Conservation (phyloP, 2,113 vertebrate genomes). For the Triplophysa dalaica region DNA sequence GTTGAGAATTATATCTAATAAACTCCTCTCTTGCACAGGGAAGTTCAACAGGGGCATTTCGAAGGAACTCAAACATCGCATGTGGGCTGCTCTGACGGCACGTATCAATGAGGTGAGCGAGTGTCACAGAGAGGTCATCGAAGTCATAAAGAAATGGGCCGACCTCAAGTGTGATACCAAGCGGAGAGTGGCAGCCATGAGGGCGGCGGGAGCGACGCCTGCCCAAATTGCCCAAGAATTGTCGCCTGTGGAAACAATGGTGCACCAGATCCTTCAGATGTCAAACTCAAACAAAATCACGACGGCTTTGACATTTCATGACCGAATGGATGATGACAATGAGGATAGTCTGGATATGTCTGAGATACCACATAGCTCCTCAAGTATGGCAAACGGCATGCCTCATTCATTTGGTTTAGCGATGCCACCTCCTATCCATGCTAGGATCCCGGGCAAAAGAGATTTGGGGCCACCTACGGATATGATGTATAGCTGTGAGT, state of each 20-base stretch:
- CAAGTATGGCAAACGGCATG: constrained; percentile 21
- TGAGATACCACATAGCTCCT: background rate
- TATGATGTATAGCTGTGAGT: constrained; percentile 41
- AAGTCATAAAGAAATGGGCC: constrained; percentile 80
- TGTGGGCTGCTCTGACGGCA: constrained; percentile 74
- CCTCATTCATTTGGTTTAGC: background rate
- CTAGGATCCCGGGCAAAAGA: constrained; percentile 17
- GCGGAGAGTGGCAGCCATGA: constrained; percentile 75
- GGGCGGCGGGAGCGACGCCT: constrained; percentile 61
- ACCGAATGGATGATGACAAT: constrained; percentile 29
- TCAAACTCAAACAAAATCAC: constrained; percentile 21
- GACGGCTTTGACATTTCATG: background rate
- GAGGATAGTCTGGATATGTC: constrained; percentile 27
- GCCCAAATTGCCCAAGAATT: constrained; percentile 68
- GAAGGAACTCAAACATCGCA: constrained; percentile 72
- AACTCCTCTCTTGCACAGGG: constrained; percentile 56
- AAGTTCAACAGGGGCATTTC: constrained; percentile 76
- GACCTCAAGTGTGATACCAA: constrained; percentile 81
- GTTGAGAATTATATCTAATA: background rate
- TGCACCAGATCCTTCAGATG: constrained; percentile 77
- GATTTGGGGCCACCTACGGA: constrained; percentile 14
- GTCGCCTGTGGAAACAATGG: constrained; percentile 74
- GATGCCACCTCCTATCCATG: background rate
- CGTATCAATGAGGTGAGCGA: constrained; percentile 78
- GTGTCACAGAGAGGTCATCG: constrained; percentile 77